Percentiles rank a stretch among this genome's conserved stretches.
phyloP scores from a whole-genome alignment of 2,888 invertebrate genomes.

The Drosophila suboccidentalis region DNA sequence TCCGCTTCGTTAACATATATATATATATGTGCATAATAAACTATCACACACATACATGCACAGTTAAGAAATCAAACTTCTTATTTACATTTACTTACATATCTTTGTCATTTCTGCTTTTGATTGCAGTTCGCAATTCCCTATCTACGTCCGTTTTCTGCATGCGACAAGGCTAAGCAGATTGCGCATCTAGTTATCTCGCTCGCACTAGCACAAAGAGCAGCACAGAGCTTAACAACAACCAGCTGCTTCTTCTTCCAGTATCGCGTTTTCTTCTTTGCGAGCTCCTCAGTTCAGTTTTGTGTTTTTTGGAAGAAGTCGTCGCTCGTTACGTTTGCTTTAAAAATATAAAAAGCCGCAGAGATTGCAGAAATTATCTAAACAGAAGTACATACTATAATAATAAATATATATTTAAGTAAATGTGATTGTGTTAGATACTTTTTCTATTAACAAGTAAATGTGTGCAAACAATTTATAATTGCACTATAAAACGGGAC shows the following conservation, averaged over 20 bases:
- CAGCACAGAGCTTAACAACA: not conserved
- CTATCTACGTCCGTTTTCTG: not conserved
- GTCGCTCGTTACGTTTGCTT: not conserved
- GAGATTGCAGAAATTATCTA: not conserved
- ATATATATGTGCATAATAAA: not conserved
- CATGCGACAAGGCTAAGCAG: not conserved
- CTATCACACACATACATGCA: not conserved
- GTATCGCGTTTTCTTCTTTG: not conserved
- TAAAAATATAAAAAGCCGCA: not conserved
- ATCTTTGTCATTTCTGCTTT: not conserved
- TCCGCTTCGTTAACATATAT: not conserved
- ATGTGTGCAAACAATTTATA: not conserved
- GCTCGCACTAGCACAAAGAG: constrained; percentile 1
- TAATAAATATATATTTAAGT: not conserved
- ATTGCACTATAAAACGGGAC: not conserved
- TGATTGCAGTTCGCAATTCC: not conserved
- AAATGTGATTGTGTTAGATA: not conserved
- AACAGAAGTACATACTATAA: not conserved
- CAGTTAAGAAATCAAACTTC: not conserved
- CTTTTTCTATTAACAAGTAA: not conserved
- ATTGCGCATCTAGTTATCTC: constrained; percentile 13
- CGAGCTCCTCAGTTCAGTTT: constrained; percentile 6
- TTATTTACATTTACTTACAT: not conserved
- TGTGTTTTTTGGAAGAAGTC: not conserved
- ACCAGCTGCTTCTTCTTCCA: not conserved